phyloP scores from a whole-genome alignment of 1,140 invertebrate genomes.

The Carcinoscorpius rotundicauda region DNA sequence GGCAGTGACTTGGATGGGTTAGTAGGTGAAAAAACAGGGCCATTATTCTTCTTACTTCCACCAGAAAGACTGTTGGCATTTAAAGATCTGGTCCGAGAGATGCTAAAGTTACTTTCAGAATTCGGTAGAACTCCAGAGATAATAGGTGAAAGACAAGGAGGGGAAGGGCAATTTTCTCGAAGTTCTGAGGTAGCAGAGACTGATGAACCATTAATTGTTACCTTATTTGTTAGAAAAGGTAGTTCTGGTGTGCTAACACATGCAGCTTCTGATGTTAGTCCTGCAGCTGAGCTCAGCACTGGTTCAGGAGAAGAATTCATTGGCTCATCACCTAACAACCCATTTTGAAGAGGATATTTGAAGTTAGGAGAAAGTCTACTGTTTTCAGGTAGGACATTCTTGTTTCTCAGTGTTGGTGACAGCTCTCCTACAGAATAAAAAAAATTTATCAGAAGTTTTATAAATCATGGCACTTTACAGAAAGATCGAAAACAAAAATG shows the following conservation, averaged over 20 bases:
- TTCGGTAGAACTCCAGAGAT: background rate
- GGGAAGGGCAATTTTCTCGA: background rate
- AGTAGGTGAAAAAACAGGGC: background rate
- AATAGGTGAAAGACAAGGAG: background rate
- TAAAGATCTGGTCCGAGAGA: background rate
- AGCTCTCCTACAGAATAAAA: too few relatives aligned
- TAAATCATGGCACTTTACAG: too few relatives aligned
- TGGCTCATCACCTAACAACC: too few relatives aligned
- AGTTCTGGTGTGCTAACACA: background rate
- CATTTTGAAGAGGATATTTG: too few relatives aligned
- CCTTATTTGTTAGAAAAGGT: background rate
- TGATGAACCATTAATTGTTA: background rate
- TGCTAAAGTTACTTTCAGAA: background rate
- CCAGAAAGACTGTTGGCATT: background rate
- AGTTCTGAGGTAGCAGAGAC: background rate
- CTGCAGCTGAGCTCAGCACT: too few relatives aligned
- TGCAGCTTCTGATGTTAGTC: too few relatives aligned
- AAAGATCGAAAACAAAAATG: too few relatives aligned
- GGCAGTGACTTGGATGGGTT: background rate
- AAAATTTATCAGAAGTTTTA: too few relatives aligned
- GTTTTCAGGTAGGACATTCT: too few relatives aligned
- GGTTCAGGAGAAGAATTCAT: too few relatives aligned
- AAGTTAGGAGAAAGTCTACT: too few relatives aligned
- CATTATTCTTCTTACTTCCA: background rate
- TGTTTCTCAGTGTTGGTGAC: too few relatives aligned